These are phyloP conservation scores for Corythoichthys haematopterus DNA, from an alignment of 2,113 vertebrate species.

Conservation along the genomic window DNA sequence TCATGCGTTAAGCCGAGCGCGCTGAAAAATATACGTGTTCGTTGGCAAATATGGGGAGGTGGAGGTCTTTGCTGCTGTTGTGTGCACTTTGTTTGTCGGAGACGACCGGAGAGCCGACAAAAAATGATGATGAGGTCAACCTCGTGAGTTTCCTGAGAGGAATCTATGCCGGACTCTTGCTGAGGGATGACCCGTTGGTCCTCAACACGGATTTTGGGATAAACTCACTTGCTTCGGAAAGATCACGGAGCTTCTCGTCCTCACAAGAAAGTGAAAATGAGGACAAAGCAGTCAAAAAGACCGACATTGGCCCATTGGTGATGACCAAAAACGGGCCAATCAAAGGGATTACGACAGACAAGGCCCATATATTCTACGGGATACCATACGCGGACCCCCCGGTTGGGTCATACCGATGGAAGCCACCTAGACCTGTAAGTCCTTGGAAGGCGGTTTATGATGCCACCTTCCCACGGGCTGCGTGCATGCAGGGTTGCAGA, in stretches of 20 bases:
- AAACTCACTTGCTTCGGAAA: slow-evolving; percentile 19
- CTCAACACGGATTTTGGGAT: slow-evolving; percentile 28
- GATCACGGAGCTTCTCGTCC: slow-evolving; percentile 7
- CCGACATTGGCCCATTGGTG: slow-evolving; percentile 45
- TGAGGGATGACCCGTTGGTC: slow-evolving; percentile 34
- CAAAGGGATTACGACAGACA: slow-evolving; percentile 45
- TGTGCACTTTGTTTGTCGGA: slow-evolving; percentile 28
- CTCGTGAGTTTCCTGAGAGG: slow-evolving; percentile 49
- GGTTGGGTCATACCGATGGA: slow-evolving; percentile 67
- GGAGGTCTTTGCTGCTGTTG: slow-evolving; percentile 41
- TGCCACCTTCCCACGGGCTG: slow-evolving; percentile 61
- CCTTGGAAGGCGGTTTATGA: slow-evolving; percentile 64
- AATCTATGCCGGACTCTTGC: slow-evolving; percentile 30
- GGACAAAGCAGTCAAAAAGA: slow-evolving; percentile 17
- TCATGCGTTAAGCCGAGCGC: slow-evolving; percentile 27
- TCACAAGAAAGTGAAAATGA: slow-evolving; percentile 5
- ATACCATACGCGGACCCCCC: slow-evolving; percentile 71
- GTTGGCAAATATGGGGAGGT: slow-evolving; percentile 48
- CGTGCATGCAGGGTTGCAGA: slow-evolving; percentile 68
- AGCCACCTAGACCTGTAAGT: slow-evolving; percentile 58
- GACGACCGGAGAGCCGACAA: slow-evolving; percentile 23
- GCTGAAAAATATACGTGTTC: slow-evolving; percentile 7
- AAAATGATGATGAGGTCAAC: slow-evolving; percentile 37
- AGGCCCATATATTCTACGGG: slow-evolving; percentile 70
- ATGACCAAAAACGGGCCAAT: slow-evolving; percentile 59